Percentiles rank a stretch among this genome's conserved stretches.
Conservation (phyloP, 2,888 invertebrate genomes). For the Lycophotia porphyrea region DNA sequence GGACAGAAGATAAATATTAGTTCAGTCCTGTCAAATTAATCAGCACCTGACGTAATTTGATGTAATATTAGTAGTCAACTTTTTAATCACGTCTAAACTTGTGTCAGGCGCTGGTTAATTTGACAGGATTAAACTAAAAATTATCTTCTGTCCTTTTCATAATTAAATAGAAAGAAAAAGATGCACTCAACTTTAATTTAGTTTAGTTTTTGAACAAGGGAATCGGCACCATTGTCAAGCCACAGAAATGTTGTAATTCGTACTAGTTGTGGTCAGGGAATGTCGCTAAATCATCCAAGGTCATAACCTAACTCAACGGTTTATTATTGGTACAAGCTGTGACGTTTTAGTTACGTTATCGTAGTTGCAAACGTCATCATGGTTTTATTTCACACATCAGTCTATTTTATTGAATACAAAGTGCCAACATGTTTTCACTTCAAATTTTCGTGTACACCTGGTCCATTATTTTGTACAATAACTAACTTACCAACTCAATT, state of each 20-base stretch:
- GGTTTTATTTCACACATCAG: neutral
- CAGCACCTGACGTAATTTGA: too few relatives aligned
- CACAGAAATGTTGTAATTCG: neutral
- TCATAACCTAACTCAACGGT: neutral
- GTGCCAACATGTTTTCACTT: conserved; percentile 20
- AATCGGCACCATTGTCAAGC: too few relatives aligned
- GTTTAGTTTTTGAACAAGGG: too few relatives aligned
- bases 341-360: neutral
- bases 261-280: neutral
- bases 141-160: too few relatives aligned
- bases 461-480: conserved; percentile 20
- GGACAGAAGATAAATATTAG: too few relatives aligned
- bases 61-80: too few relatives aligned
- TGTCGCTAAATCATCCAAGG: neutral
- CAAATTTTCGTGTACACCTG: neutral
- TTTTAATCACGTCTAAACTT: too few relatives aligned
- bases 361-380: neutral
- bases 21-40: too few relatives aligned
- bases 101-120: too few relatives aligned
- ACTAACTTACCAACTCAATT: conserved; percentile 43
- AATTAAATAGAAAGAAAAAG: too few relatives aligned
- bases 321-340: neutral
- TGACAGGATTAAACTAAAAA: too few relatives aligned
- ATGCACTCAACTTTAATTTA: too few relatives aligned
- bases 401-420: neutral